phyloP scores from a whole-genome alignment of 1,140 invertebrate genomes.

The Arion vulgaris region DNA sequence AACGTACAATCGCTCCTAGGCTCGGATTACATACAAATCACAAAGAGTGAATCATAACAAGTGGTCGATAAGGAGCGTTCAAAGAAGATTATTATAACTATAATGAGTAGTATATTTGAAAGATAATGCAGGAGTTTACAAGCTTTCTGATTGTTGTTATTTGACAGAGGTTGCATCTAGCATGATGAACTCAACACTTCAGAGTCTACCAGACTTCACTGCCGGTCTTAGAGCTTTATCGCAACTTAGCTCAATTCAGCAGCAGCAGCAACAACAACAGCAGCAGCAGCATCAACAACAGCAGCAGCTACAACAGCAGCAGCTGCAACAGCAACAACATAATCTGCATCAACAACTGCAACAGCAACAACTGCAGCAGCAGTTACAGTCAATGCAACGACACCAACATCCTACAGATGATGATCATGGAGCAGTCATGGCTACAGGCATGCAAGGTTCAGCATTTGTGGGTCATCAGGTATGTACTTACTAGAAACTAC shows the following conservation, averaged over 20 bases:
- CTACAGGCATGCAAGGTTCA: slow-evolving; percentile 30
- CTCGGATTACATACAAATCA: no score
- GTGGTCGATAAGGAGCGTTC: no score
- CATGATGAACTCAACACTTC: not conserved
- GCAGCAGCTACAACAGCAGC: not conserved
- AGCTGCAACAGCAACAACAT: not conserved
- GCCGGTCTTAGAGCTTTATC: slow-evolving; percentile 15
- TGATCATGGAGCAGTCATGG: slow-evolving; percentile 20
- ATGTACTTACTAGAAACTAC: not conserved
- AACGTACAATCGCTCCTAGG: no score
- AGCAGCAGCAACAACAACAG: not conserved
- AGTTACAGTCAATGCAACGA: not conserved
- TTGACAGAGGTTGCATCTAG: slow-evolving; percentile 7
- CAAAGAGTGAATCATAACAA: no score
- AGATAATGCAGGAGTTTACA: no score
- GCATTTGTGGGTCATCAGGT: slow-evolving; percentile 7
- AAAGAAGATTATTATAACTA: no score
- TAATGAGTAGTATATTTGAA: no score
- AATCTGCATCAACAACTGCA: not conserved
- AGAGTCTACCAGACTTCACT: not conserved
- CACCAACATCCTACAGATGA: not conserved
- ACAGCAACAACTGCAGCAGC: not conserved
- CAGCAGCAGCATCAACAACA: slow-evolving; percentile 1
- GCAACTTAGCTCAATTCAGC: not conserved
- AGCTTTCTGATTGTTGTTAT: no score